phyloP scores from a whole-genome alignment of 1,140 invertebrate species.

The Drosophila neocordata region DNA sequence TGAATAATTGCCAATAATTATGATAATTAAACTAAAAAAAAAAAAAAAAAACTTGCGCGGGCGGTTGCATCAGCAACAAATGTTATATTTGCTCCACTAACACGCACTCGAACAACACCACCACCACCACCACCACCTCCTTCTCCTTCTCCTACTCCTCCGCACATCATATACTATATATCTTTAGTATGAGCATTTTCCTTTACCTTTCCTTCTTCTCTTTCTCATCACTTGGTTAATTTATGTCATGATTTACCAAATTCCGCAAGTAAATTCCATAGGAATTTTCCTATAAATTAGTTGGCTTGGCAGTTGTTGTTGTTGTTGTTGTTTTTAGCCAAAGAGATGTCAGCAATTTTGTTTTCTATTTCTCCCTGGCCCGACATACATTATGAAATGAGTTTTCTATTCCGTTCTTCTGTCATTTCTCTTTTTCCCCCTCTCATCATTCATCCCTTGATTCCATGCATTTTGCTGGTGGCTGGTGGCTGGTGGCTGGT shows the following conservation, averaged over 20 bases:
- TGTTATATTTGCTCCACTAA: conserved; percentile 63
- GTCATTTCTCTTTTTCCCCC: too few relatives aligned
- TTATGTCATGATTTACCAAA: conserved; percentile 70
- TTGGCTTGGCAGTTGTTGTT: conserved; percentile 48
- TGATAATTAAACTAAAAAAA: conserved; percentile 71
- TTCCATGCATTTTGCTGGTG: conserved; percentile 12
- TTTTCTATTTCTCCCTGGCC: conserved; percentile 23
- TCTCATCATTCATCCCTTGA: too few relatives aligned
- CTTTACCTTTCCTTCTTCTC: neutral
- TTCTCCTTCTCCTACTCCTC: too few relatives aligned
- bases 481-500: too few relatives aligned
- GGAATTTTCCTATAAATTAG: conserved; percentile 73
- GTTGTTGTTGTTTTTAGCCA: conserved; percentile 50
- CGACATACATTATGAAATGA: conserved; percentile 63
- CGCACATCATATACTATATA: too few relatives aligned
- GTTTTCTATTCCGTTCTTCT: conserved; percentile 20
- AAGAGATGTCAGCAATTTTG: conserved; percentile 65
- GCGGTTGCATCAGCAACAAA: conserved; percentile 70
- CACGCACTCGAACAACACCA: conserved; percentile 25
- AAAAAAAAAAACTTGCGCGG: conserved; percentile 42
- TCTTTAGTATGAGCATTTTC: too few relatives aligned
- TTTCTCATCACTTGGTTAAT: conserved; percentile 49
- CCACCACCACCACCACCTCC: too few relatives aligned
- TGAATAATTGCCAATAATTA: conserved; percentile 73
- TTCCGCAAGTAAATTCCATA: conserved; percentile 72